Percentiles rank a stretch among this genome's conserved stretches.
Evolutionary conservation across 2,888 invertebrate genomes (phyloP).

Genomic region (Eupithecia subumbrata): DNA sequence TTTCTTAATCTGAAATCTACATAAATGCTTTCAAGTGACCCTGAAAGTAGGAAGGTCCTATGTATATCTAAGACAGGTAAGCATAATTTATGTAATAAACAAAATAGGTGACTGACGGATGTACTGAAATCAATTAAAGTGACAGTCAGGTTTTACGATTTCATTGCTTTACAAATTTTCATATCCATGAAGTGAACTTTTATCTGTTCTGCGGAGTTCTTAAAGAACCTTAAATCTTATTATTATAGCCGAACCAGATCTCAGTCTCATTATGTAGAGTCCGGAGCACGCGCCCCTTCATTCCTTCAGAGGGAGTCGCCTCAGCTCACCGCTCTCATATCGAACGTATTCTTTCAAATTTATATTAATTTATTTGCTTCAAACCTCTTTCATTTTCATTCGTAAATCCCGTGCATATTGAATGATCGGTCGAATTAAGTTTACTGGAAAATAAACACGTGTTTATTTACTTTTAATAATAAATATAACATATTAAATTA

Average conservation of each 20-base stretch:
- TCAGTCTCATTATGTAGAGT: not conserved
- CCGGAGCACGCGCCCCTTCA: slow-evolving; percentile 6
- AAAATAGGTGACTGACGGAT: no score
- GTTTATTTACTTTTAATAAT: no score
- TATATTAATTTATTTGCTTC: not conserved
- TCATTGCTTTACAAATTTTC: no score
- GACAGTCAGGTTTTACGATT: no score
- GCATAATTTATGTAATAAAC: no score
- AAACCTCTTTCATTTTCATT: no score
- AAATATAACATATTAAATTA: no score
- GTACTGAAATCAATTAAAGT: no score
- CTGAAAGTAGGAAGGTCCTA: not conserved
- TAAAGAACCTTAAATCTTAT: not conserved
- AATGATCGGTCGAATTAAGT: not conserved
- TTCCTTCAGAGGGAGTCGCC: slow-evolving; percentile 11
- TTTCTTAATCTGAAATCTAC: not conserved
- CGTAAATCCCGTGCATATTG: no score
- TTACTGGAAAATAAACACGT: not conserved
- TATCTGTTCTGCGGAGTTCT: not conserved
- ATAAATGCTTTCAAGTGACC: not conserved
- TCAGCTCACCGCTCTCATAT: slow-evolving; percentile 14
- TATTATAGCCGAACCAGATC: not conserved
- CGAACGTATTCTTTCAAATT: not conserved
- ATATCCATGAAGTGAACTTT: no score
- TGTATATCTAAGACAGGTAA: no score